phyloP scores from a whole-genome alignment of 2,113 vertebrate genomes.

The Toxotes jaculatrix region DNA sequence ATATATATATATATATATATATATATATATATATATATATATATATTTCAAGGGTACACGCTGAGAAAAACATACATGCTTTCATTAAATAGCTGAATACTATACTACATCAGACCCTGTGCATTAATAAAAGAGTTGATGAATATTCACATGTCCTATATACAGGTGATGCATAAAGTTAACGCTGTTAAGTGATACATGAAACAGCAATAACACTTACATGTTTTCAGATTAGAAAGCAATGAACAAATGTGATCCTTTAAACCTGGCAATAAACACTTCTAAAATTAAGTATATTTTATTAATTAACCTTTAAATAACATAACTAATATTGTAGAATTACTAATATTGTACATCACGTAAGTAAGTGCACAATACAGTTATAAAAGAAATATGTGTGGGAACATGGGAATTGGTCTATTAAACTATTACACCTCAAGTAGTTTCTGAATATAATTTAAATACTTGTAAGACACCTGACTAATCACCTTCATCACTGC shows the following conservation, averaged over 20 bases:
- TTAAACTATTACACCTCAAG: neutral
- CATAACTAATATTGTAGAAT: too few species aligned
- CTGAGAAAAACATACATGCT: slow-evolving; percentile 4
- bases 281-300: neutral
- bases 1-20: neutral
- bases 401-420: neutral
- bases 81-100: neutral
- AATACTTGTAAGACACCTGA: slow-evolving; percentile 7
- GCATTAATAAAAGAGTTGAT: neutral
- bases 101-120: neutral
- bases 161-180: neutral
- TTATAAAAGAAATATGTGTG: neutral
- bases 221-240: neutral
- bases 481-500: neutral
- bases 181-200: neutral
- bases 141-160: slow-evolving; percentile 4
- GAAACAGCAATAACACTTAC: neutral
- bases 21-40: too few species aligned
- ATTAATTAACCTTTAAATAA: neutral
- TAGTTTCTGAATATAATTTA: neutral
- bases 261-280: neutral
- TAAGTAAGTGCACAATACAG: neutral
- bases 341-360: neutral
- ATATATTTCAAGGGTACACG: neutral
- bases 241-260: neutral